Evolutionary conservation across 2,797 vertebrate genomes (phyloP), one percentile per base, ranked within the genome.

Genomic region (Ptychobarbus kaznakovi): DNA sequence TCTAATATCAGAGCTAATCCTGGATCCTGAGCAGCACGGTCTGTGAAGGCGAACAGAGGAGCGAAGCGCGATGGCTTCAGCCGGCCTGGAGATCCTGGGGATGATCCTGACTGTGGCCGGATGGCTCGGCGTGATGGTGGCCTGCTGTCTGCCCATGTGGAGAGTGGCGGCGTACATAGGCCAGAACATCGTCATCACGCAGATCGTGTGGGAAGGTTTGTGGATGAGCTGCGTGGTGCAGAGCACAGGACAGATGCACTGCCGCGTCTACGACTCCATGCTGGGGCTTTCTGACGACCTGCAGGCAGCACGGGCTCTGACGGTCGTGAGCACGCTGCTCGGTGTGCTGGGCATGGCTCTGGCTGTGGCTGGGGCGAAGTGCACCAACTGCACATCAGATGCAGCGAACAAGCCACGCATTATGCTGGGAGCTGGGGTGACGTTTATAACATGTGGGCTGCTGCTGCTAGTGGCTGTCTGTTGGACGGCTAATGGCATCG

Each of bases 181-280:
- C 63, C 95, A 96, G 93, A 96, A 96, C 93, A 96, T 96, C 0
- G 95, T 96, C 81, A 93, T 96, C 87, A 95, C 95, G 1, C 95
- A 96, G 92, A 94, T 96, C 77, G 95, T 96, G 89, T 96, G 95
- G 95, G 95, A 96, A 82, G 95, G 95, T 28, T 88, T 96, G 88
- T 96, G 95, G 95, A 96, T 96, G 95, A 95, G 95, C 91, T 96
- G 95, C 5, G 95, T 95, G 10, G 95, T 96, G 84, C 95, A 96
- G 91, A 96, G 95, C 93, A 96, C 95, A 0, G 95, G 95, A 0
- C 95, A 96, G 92, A 96, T 96, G 95, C 95, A 96, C 93, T 96
- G 95, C 91, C 93, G 86, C 85, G 94, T 96, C 73, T 95, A 96
- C 12, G 96, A 96, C 81, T 96, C 95, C 89, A 94, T 96, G 95